Conservation (phyloP, 1,140 invertebrate species). For the Aleiodes sp. region DNA sequence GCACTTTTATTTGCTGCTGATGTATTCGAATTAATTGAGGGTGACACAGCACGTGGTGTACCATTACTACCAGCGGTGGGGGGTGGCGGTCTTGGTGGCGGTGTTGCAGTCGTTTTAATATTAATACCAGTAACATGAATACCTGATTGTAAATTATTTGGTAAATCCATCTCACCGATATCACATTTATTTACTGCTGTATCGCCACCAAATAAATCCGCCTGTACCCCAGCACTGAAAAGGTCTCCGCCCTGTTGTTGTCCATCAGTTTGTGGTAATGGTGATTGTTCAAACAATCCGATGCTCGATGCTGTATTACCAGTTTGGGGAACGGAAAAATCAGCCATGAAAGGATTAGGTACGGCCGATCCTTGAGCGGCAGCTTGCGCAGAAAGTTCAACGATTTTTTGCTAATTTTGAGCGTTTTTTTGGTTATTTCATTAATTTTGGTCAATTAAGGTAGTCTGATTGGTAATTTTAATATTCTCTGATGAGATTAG, state of each 20-base stretch:
- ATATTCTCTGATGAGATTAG: too few relatives aligned
- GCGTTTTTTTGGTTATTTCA: not conserved
- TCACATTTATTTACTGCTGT: conserved; percentile 53
- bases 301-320: conserved; percentile 32
- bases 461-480: not conserved
- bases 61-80: conserved; percentile 61
- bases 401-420: conserved; percentile 29
- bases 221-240: conserved; percentile 59
- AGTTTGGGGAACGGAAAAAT: conserved; percentile 58
- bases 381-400: conserved; percentile 72
- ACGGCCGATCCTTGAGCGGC: conserved; percentile 68
- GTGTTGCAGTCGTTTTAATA: conserved; percentile 60
- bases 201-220: conserved; percentile 62
- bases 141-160: conserved; percentile 36
- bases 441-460: not conserved
- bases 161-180: conserved; percentile 49
- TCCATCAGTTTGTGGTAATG: not conserved
- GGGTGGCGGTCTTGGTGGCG: conserved; percentile 67
- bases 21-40: conserved; percentile 42
- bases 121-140: conserved; percentile 46
- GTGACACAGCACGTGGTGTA: conserved; percentile 64
- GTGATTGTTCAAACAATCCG: conserved; percentile 28
- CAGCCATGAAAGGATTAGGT: conserved; percentile 68
- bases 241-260: conserved; percentile 53
- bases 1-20: conserved; percentile 68